Conservation (phyloP, 2,113 vertebrate genomes). For the Alligator mississippiensis region DNA sequence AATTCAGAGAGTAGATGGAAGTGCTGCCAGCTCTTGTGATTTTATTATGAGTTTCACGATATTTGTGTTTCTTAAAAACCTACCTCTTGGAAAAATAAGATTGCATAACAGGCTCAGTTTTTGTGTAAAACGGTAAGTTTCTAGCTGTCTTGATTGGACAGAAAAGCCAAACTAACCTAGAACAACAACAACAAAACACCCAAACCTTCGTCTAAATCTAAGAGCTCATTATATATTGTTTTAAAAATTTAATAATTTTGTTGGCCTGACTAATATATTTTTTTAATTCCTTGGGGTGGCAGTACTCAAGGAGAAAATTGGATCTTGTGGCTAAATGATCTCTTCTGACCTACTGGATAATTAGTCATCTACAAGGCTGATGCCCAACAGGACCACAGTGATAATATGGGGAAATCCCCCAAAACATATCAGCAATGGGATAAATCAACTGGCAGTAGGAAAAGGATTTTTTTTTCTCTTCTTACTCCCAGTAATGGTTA, state of each 20-base stretch:
- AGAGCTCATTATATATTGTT: neutral
- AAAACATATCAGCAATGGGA: neutral
- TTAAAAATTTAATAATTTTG: neutral
- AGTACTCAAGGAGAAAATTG: neutral
- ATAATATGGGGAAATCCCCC: neutral
- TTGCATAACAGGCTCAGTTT: neutral
- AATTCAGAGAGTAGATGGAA: slow-evolving; percentile 62
- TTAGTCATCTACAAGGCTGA: neutral
- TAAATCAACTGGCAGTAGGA: neutral
- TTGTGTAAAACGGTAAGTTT: neutral
- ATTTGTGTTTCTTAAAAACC: slow-evolving; percentile 23
- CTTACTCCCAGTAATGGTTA: neutral
- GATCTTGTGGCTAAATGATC: fast-evolving
- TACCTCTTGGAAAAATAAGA: neutral
- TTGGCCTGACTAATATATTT: neutral
- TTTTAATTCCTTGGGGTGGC: neutral
- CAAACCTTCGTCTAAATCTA: no score
- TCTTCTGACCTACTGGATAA: neutral
- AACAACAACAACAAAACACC: no score
- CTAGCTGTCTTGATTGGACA: neutral
- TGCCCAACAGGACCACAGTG: neutral
- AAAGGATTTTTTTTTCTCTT: neutral
- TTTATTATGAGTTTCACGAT: slow-evolving; percentile 14
- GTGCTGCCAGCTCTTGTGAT: slow-evolving; percentile 55
- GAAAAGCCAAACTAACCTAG: neutral